A percentile compares a stretch with the other conserved stretches of the same genome.
These are phyloP conservation scores for Lagopus leucura DNA, from an alignment of 2,113 vertebrate genomes.

Conservation along the genomic window DNA sequence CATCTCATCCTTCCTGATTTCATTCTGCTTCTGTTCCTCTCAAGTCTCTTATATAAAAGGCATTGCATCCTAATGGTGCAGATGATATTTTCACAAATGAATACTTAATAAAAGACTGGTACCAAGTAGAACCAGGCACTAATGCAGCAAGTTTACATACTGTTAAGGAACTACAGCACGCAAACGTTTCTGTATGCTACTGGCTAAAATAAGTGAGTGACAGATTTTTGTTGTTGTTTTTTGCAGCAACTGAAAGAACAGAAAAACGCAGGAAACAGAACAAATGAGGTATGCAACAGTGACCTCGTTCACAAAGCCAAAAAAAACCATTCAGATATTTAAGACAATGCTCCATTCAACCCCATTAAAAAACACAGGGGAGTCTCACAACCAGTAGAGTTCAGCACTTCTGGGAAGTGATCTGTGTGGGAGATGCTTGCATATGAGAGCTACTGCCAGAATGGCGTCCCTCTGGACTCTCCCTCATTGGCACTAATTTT, in stretches of 20 bases:
- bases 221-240: background rate
- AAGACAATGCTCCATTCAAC: background rate
- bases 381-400: background rate
- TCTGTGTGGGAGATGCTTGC: background rate
- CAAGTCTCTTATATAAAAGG: background rate
- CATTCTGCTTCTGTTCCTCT: background rate
- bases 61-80: background rate
- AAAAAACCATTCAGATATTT: background rate
- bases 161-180: background rate
- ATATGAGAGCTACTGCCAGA: background rate
- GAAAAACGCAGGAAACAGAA: conserved; percentile 90
- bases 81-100: background rate
- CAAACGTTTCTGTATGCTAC: background rate
- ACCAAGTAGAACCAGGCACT: background rate
- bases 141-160: background rate
- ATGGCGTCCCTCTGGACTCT: too few relatives aligned
- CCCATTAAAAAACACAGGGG: accelerated
- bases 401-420: background rate
- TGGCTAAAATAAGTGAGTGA: background rate
- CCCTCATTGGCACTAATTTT: background rate
- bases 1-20: background rate
- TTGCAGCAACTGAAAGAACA: conserved; percentile 96
- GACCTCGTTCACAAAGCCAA: background rate
- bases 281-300: conserved; percentile 87
- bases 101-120: background rate